These are phyloP conservation scores for Chironomus striatipennis DNA, from an alignment of 1,140 invertebrate genomes.

Conservation along the genomic window DNA sequence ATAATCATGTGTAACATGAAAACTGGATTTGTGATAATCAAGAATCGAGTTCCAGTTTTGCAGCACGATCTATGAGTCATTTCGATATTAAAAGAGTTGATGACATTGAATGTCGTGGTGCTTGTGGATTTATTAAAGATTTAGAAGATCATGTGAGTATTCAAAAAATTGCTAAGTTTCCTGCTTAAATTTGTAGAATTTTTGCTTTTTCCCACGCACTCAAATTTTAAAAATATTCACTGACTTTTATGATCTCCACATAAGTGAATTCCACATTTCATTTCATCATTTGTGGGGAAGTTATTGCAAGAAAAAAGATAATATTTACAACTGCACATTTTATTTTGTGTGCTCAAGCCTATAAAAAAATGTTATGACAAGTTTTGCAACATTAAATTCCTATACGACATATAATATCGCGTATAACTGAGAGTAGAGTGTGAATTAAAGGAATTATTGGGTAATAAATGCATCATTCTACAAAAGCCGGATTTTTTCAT, in stretches of 20 bases:
- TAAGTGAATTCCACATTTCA: not conserved
- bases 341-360: not conserved
- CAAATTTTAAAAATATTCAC: not conserved
- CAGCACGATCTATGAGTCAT: too few relatives aligned
- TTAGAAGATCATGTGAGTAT: too few relatives aligned
- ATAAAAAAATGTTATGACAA: not conserved
- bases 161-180: too few relatives aligned
- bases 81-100: too few relatives aligned
- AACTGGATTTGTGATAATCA: too few relatives aligned
- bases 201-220: not conserved
- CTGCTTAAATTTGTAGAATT: too few relatives aligned
- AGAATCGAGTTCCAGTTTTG: too few relatives aligned
- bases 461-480: not conserved
- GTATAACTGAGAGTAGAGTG: not conserved
- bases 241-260: not conserved
- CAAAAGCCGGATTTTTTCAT: too few relatives aligned
- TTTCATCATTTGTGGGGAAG: not conserved
- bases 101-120: too few relatives aligned
- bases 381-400: slow-evolving; percentile 1
- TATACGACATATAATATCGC: not conserved
- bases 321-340: not conserved
- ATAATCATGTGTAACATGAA: too few relatives aligned
- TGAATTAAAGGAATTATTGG: not conserved
- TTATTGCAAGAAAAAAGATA: too few relatives aligned
- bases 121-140: too few relatives aligned